Conservation (phyloP, 37 sponge, comb jelly and placozoan species). For the Agelas oroides region DNA sequence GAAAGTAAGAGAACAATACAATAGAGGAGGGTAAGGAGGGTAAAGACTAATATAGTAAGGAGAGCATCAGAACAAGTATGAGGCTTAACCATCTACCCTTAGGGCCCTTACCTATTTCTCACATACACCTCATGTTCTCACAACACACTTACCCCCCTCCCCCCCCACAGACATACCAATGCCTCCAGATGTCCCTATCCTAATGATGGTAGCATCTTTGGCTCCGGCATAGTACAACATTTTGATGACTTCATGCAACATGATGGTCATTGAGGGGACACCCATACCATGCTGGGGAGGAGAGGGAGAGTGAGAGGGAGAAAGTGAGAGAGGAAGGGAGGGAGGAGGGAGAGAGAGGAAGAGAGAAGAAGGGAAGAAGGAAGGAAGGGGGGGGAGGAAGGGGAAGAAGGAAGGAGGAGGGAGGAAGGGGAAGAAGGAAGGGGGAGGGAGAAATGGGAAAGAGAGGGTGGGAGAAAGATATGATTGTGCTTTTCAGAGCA, state of each 20-base stretch:
- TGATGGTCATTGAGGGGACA: slow-evolving; percentile 92
- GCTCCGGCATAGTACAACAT: slow-evolving; percentile 87
- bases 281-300: slow-evolving; percentile 95
- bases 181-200: slow-evolving; percentile 96
- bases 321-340: neutral
- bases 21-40: too few relatives aligned
- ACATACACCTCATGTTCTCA: neutral
- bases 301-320: neutral
- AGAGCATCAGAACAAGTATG: too few relatives aligned
- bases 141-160: too few relatives aligned
- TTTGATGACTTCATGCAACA: slow-evolving; percentile 95
- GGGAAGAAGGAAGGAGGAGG: neutral
- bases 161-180: slow-evolving; percentile 68
- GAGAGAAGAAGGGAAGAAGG: neutral
- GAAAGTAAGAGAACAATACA: too few relatives aligned
- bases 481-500: neutral
- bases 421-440: neutral
- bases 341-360: neutral
- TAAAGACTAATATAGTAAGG: too few relatives aligned
- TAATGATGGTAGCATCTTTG: slow-evolving; percentile 70
- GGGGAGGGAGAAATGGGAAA: neutral
- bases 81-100: too few relatives aligned
- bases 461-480: neutral
- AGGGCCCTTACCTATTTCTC: too few relatives aligned
- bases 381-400: neutral